Conservation (phyloP, 2,888 invertebrate species). For the Eristalis pertinax region DNA sequence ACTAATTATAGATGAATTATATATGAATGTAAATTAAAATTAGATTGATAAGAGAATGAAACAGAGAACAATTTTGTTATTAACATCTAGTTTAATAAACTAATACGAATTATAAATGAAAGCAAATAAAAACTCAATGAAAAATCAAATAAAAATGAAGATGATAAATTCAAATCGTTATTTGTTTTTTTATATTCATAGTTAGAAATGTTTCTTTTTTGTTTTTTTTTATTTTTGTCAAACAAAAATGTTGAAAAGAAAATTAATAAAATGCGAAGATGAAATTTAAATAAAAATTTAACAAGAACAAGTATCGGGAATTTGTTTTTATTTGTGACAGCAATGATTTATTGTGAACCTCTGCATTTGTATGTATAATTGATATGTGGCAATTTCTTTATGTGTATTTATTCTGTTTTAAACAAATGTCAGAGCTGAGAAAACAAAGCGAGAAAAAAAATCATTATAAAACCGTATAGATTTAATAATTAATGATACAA, state of each 20-base stretch:
- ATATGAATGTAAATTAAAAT: constrained; percentile 42
- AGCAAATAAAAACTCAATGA: neutral
- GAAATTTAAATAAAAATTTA: neutral
- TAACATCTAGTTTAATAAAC: constrained; percentile 64
- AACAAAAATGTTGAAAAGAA: constrained; percentile 41
- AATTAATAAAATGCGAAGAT: constrained; percentile 24
- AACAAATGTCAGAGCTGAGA: constrained; percentile 38
- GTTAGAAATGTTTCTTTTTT: constrained; percentile 42
- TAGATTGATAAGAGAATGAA: constrained; percentile 5
- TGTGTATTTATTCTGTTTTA: constrained; percentile 33
- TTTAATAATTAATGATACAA: constrained; percentile 66
- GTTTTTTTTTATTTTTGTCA: constrained; percentile 33
- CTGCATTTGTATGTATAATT: constrained; percentile 12
- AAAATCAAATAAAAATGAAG: neutral
- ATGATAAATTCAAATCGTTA: constrained; percentile 32
- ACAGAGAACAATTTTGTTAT: constrained; percentile 54
- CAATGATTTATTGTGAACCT: constrained; percentile 33
- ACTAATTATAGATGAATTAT: constrained; percentile 22
- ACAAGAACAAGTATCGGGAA: neutral
- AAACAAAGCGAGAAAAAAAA: constrained; percentile 23
- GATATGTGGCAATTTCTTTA: constrained; percentile 16
- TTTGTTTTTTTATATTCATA: constrained; percentile 62
- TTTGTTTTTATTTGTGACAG: constrained; percentile 1
- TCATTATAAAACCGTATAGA: constrained; percentile 57
- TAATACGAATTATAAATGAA: constrained; percentile 55